Base-by-base conservation (phyloP, 2,888 invertebrate species). In the Cyaniris semiargus region DNA sequence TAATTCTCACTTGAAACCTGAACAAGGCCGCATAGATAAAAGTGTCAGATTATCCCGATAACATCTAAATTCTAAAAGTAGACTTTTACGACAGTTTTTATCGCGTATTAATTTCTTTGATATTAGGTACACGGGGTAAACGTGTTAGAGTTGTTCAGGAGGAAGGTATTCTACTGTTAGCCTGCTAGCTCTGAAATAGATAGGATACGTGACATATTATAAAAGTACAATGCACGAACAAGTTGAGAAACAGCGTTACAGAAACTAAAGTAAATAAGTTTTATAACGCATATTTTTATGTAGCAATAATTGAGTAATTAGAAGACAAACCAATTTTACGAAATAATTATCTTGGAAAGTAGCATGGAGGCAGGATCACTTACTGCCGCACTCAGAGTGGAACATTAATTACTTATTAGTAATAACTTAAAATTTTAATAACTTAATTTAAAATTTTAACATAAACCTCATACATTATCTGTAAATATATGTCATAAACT, bases 241-340 rank as follows among this genome's bases (percentile, higher is more conserved):
- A n/a, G 3, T 71, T 71, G 21, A 21, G 71, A 71, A 71, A 71
- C 18, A 71, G 38, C 71, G 71, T 71, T 71, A 38, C 71, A 18
- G 8, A 10, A 34, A 71, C 38, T 21, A 38, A 21, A 38, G 8
- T 23, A 15, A 27, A 66, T 66, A 66, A 66, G 27, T 66, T 60
- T 23, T 13, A 23, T 27, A 60, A 60, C n/a, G 10, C 13, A 23
- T 21, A 18, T 53, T 53, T 53, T 6, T n/a, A 56, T n/a, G 21
- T 3, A 10, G 5, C 8, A 58, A 21, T 58, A 58, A 58, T 21
- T 58, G 58, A 58, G 8, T 53, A 53, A 53, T 53, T 3, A 56
- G 1, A 6, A 56, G 38, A 38, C 10, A 10, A 38, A 38, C 38
- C 38, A n/a, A 1, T 56, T 1, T n/a, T 56, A 7, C 18, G 27